A percentile compares a stretch with the other conserved stretches of the same genome.
Conservation (phyloP, 2,888 invertebrate genomes). For the Fragum sueziense region DNA sequence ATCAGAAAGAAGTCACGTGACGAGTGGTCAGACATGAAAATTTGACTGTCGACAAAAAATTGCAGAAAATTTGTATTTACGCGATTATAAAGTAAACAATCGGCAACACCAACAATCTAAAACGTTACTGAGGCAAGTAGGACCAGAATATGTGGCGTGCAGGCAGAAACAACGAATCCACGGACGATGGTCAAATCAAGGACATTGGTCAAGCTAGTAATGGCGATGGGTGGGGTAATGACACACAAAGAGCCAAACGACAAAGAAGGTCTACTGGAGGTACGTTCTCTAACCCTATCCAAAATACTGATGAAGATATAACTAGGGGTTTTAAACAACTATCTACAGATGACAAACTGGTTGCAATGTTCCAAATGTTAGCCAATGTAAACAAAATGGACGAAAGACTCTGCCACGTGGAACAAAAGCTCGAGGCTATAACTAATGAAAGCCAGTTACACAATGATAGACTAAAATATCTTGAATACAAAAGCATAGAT, state of each 20-base stretch:
- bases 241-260: not conserved
- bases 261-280: constrained; percentile 16
- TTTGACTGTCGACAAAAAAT: too few species aligned
- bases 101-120: too few species aligned
- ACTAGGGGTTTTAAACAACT: not conserved
- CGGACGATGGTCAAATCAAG: too few species aligned
- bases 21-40: too few species aligned
- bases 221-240: not conserved
- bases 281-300: not conserved
- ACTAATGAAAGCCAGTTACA: not conserved
- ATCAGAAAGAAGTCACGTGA: too few species aligned
- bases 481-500: constrained; percentile 22
- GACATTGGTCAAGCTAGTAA: too few species aligned
- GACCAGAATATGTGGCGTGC: too few species aligned
- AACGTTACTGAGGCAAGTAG: too few species aligned
- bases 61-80: too few species aligned
- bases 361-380: not conserved
- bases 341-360: constrained; percentile 16
- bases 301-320: not conserved
- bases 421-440: not conserved
- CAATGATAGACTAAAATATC: not conserved
- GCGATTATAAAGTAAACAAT: too few species aligned
- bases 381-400: not conserved
- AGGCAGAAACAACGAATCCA: too few species aligned
- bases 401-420: not conserved